Conservation (phyloP, 2,113 vertebrate genomes). For the Phylloscopus trochiloides region DNA sequence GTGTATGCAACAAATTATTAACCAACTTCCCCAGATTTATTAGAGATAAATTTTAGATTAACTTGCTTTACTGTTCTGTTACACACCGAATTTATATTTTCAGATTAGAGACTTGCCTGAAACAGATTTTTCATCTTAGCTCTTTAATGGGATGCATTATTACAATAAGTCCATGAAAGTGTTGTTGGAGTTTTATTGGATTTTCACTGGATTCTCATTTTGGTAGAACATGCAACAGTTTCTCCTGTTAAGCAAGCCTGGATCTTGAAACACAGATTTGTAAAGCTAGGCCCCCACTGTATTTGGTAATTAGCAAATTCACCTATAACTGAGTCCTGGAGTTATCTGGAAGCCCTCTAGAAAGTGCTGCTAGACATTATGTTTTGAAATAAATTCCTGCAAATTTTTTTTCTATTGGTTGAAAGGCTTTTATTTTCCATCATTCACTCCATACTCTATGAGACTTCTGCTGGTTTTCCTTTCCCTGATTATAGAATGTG, state of each 20-base stretch:
- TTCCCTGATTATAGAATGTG: not conserved
- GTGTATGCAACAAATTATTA: not conserved
- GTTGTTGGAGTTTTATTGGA: not conserved
- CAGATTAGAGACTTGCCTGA: not conserved
- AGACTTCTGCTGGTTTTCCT: not conserved
- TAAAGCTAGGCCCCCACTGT: not conserved
- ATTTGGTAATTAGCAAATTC: not conserved
- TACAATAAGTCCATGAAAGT: not conserved
- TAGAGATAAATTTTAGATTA: not conserved
- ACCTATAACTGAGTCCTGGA: not conserved
- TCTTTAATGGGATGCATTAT: not conserved
- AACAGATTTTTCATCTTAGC: not conserved
- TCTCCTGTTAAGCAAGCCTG: not conserved
- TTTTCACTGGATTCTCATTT: not conserved
- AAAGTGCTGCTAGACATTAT: not conserved
- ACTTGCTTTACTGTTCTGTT: not conserved
- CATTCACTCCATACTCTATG: not conserved
- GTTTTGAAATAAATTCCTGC: not conserved
- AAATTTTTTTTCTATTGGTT: not conserved
- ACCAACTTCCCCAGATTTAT: not conserved
- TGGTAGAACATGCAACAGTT: not conserved
- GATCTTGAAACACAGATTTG: not conserved
- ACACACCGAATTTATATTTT: not conserved
- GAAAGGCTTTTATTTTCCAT: not conserved
- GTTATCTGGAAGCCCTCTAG: not conserved